A percentile compares a stretch with the other conserved stretches of the same genome.
These are phyloP conservation scores for Morpho deidamia DNA, from an alignment of 2,888 invertebrate genomes.

Conservation along the genomic window DNA sequence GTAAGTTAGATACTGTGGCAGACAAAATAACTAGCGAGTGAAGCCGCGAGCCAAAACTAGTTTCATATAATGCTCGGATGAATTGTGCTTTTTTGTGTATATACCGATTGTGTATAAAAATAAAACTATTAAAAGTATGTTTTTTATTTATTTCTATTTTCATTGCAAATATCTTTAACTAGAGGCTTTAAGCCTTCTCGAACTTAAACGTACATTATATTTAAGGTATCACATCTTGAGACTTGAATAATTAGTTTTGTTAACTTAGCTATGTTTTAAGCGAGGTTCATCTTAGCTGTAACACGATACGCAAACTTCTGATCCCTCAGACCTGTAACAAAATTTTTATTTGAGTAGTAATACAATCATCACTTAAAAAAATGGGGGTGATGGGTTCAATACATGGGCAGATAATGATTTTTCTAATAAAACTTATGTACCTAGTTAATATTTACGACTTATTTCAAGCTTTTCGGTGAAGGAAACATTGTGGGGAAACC, in stretches of 20 bases:
- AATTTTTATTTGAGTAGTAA: not conserved
- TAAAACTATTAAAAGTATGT: not conserved
- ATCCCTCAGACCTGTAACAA: constrained; percentile 53
- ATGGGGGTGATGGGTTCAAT: no score
- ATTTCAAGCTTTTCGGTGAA: no score
- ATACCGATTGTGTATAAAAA: constrained; percentile 1
- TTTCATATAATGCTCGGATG: no score
- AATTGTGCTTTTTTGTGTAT: constrained; percentile 1
- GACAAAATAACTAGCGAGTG: no score
- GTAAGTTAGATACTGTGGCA: no score
- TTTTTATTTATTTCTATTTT: not conserved
- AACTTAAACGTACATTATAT: not conserved
- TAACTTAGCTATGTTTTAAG: not conserved
- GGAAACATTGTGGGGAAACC: no score
- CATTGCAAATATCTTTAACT: not conserved
- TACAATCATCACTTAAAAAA: no score
- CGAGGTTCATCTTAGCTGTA: constrained; percentile 29
- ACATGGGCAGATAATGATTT: no score
- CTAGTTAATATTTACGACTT: no score
- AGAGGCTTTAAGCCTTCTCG: not conserved
- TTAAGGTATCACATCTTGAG: constrained; percentile 27
- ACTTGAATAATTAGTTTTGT: constrained; percentile 14
- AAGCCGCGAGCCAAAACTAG: no score
- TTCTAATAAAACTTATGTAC: no score
- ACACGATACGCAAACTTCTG: constrained; percentile 62